Conservation (phyloP, 1,140 invertebrate species). For the Drosophila neocordata region DNA sequence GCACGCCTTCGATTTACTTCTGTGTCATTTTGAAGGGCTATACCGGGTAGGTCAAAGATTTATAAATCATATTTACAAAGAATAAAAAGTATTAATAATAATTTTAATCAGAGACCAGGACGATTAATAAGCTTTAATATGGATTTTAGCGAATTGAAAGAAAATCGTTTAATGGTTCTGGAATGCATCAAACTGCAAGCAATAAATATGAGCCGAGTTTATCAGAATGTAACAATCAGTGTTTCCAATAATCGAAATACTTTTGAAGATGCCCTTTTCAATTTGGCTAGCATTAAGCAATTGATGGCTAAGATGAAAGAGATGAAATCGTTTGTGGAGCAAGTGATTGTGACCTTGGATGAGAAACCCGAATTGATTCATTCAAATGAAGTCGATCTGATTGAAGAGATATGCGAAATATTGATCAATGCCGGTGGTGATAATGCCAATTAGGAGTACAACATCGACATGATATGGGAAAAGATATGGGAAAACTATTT, state of each 20-base stretch:
- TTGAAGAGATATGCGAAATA: background rate
- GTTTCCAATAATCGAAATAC: background rate
- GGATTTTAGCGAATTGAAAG: background rate
- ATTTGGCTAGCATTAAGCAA: background rate
- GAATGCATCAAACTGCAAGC: background rate
- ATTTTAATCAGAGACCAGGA: no score
- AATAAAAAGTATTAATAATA: no score
- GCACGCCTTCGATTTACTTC: no score
- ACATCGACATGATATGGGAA: no score
- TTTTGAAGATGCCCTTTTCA: background rate
- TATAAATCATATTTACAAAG: no score
- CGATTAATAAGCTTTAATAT: background rate
- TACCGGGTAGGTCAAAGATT: no score
- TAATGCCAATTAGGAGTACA: no score
- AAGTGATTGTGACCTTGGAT: background rate
- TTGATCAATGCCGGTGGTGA: background rate
- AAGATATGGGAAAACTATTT: no score
- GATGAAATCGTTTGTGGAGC: background rate
- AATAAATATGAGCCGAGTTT: background rate
- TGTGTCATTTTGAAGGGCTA: no score
- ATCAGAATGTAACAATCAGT: no score
- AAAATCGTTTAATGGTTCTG: background rate
- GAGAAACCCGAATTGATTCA: background rate
- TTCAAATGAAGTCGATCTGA: background rate
- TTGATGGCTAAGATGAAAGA: background rate